Base-by-base conservation (phyloP, 2,888 invertebrate genomes). In the Ornithoptera alexandrae region DNA sequence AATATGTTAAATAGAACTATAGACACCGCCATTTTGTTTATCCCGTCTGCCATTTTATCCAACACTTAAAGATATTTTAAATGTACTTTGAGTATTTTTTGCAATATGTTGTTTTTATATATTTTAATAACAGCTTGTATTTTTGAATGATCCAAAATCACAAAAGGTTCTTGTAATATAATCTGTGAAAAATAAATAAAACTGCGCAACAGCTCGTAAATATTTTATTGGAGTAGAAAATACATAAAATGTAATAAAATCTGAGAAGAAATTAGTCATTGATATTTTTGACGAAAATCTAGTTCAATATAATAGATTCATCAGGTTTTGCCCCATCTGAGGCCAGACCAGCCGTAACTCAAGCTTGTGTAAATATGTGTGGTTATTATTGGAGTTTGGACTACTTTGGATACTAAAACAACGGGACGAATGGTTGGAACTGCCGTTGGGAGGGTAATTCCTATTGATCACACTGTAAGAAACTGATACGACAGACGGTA, bases 391-490 rank as follows among this genome's bases (percentile, higher is more conserved):
- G 74, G 74, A 57, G 71, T 57, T 6, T 64, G 63, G 36, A 73
- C 71, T 60, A 79, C 67, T 56, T 80, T 71, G 22, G 78, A 24
- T 72, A 60, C 6, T 5, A 53, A 20, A 64, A 81, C 75, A 70
- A 85, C 74, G 15, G 83, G 81, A 12, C 81, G 76, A 46, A 80
- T 74, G 71, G 79, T 67, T 65, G 76, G 69, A 42, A 46, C 24
- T 20, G 74, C 71, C 12, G 79, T 75, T 30, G 85, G 84, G 69
- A 87, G 71, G 66, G 82, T 76, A 69, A 82, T 69, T 46, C 87
- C 88, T 88, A 82, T 88, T 85, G 74, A 89, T 73, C 71, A 83
- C 66, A 77, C 79, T 86, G 67, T 86, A 84, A 74, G 79, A 82
- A 65, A 79, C 79, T 46, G 83, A 82, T 20, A 81, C 82, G 56